Evolutionary conservation across 2,888 invertebrate species (phyloP).

Genomic region (Rhogogaster chlorosoma): DNA sequence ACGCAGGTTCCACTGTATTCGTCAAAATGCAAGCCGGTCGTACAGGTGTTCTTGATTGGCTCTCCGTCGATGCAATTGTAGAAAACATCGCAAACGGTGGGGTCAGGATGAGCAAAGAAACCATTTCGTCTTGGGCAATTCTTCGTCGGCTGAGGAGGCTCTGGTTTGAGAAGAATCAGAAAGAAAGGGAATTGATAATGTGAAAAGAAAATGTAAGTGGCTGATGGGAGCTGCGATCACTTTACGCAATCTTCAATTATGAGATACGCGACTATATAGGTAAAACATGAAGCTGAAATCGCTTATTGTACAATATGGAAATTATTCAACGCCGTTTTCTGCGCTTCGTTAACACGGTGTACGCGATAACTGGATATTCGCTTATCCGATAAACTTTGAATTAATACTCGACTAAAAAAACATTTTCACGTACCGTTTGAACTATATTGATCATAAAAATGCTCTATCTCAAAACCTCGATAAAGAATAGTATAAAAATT

Average conservation of each 20-base stretch:
- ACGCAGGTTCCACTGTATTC: slow-evolving; percentile 94
- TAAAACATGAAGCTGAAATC: background rate
- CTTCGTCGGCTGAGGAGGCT: slow-evolving; percentile 86
- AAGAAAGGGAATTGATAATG: slow-evolving; percentile 15
- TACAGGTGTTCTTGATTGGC: slow-evolving; percentile 88
- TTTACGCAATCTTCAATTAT: background rate
- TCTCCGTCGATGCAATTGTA: slow-evolving; percentile 95
- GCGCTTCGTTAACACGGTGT: background rate
- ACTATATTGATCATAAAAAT: background rate
- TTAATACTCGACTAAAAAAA: background rate
- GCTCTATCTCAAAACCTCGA: background rate
- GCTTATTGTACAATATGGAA: background rate
- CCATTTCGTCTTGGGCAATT: slow-evolving; percentile 93
- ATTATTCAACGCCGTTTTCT: background rate
- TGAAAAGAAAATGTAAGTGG: background rate
- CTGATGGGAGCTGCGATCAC: background rate
- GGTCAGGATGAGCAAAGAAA: slow-evolving; percentile 94
- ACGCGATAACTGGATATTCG: background rate
- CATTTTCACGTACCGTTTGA: background rate
- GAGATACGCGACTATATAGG: background rate
- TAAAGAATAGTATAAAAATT: background rate
- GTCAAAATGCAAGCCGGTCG: slow-evolving; percentile 94
- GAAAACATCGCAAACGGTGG: slow-evolving; percentile 90
- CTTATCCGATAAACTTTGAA: background rate
- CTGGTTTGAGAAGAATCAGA: slow-evolving; percentile 77